These are phyloP conservation scores for Agrilus planipennis DNA, from an alignment of 1,140 invertebrate genomes.

Conservation along the genomic window DNA sequence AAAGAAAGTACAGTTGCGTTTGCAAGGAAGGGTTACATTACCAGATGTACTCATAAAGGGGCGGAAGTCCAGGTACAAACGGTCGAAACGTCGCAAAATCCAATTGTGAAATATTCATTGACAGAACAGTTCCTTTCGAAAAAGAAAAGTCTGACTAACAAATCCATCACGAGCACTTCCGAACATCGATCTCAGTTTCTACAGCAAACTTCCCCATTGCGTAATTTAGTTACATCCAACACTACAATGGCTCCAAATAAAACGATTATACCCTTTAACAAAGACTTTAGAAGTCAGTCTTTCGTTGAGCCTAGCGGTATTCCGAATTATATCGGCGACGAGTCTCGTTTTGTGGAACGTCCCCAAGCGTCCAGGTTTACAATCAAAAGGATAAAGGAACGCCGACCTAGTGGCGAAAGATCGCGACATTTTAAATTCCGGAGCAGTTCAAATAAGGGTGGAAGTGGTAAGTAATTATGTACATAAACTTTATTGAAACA, in stretches of 20 bases:
- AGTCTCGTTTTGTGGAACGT: neutral
- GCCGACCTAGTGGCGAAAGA: too few species aligned
- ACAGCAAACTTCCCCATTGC: conserved; percentile 15
- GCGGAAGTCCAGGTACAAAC: too few species aligned
- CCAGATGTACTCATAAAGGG: too few species aligned
- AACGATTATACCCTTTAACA: conserved; percentile 2
- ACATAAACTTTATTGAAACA: too few species aligned
- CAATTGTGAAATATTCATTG: conserved; percentile 8
- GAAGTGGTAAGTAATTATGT: too few species aligned
- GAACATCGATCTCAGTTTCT: conserved; percentile 10
- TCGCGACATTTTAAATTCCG: conserved; percentile 1
- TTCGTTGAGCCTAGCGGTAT: neutral
- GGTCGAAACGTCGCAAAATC: too few species aligned
- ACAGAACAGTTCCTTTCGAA: conserved; percentile 10
- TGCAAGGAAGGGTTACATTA: too few species aligned
- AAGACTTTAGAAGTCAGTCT: conserved; percentile 9
- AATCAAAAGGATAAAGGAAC: conserved; percentile 7
- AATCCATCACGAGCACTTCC: neutral
- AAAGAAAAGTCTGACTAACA: conserved; percentile 1
- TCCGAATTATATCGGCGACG: conserved; percentile 2
- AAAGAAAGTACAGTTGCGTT: too few species aligned
- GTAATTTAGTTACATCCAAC: conserved; percentile 12
- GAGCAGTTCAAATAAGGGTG: neutral
- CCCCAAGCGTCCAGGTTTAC: neutral
- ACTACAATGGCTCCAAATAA: neutral